Evolutionary conservation across 2,113 vertebrate genomes (phyloP).

Genomic region (Struthio camelus): DNA sequence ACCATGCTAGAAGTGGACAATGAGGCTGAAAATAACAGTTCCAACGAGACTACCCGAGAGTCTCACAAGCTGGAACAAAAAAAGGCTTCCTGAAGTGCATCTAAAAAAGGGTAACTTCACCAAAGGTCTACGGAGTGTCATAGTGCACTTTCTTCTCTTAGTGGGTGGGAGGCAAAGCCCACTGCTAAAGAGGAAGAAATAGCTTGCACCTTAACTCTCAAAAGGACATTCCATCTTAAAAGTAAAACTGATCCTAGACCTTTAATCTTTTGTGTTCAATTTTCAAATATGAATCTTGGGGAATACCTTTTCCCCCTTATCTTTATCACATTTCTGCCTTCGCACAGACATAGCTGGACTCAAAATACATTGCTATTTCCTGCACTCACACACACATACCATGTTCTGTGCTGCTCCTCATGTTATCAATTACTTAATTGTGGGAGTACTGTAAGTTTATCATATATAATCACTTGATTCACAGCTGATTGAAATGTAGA

Average conservation of each 20-base stretch:
- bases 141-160: conserved; percentile 67
- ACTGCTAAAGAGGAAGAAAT: conserved; percentile 55
- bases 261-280: conserved; percentile 54
- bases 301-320: not conserved
- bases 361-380: not conserved
- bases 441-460: not conserved
- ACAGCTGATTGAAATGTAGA: not conserved
- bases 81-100: conserved; percentile 58
- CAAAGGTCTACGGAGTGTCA: conserved; percentile 44
- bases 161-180: conserved; percentile 59
- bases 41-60: conserved; percentile 28
- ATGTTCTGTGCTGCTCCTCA: not conserved
- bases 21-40: conserved; percentile 52
- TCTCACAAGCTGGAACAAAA: conserved; percentile 62
- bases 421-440: not conserved
- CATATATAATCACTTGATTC: not conserved
- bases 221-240: conserved; percentile 52
- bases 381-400: accelerated
- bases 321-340: not conserved
- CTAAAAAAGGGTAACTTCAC: conserved; percentile 48
- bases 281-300: conserved; percentile 46
- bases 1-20: conserved; percentile 15
- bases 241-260: conserved; percentile 10
- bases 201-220: conserved; percentile 47
- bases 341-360: not conserved